phyloP scores from a whole-genome alignment of 2,888 invertebrate species.

The Fragum sueziense region DNA sequence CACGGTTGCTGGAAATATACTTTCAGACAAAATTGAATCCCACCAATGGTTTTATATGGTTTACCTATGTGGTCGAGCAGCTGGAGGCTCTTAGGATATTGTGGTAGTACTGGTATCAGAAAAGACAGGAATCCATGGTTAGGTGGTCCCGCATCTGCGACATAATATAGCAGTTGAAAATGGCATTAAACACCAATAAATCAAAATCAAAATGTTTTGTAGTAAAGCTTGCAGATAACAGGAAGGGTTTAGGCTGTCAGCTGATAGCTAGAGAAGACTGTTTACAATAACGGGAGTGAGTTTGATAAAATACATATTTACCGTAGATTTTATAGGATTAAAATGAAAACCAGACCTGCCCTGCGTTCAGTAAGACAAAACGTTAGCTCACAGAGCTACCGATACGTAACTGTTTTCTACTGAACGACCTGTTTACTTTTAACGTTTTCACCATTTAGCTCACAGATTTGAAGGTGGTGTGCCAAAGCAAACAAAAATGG shows the following conservation, averaged over 20 bases:
- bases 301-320: background rate
- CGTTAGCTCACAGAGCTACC: no score
- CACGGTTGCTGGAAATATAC: no score
- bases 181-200: background rate
- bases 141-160: background rate
- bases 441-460: no score
- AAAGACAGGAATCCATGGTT: background rate
- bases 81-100: background rate
- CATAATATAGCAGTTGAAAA: background rate
- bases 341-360: background rate
- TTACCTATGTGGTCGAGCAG: background rate
- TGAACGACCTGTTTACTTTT: no score
- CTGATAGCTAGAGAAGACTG: background rate
- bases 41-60: background rate
- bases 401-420: no score
- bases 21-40: no score
- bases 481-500: no score
- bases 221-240: no score
- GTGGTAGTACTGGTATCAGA: background rate
- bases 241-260: background rate
- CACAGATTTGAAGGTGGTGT: no score
- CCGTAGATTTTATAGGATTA: background rate
- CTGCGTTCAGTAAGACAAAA: no score
- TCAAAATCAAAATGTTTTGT: background rate
- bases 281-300: background rate